Evolutionary conservation across 2,888 invertebrate species (phyloP).

Genomic region (Lampropteryx suffumata): DNA sequence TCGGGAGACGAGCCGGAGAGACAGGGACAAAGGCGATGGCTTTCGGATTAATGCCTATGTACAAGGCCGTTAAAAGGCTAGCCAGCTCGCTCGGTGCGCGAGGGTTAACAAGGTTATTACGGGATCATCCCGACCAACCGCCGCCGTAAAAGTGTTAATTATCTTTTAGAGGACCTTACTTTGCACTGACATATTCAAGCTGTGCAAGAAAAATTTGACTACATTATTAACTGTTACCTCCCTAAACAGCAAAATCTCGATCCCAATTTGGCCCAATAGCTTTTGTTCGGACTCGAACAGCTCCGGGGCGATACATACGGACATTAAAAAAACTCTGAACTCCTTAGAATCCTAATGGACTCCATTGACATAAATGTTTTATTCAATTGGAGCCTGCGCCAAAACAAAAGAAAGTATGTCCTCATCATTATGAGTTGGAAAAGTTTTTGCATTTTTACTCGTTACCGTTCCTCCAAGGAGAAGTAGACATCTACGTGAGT

Average conservation of each 20-base stretch:
- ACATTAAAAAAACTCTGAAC: conserved; percentile 62
- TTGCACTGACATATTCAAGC: conserved; percentile 51
- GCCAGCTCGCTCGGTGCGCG: conserved; percentile 72
- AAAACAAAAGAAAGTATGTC: conserved; percentile 76
- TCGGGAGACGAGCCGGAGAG: conserved; percentile 49
- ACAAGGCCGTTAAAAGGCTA: conserved; percentile 81
- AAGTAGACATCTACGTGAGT: conserved; percentile 52
- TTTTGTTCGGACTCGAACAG: conserved; percentile 43
- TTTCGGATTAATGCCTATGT: conserved; percentile 82
- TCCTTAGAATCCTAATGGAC: conserved; percentile 72
- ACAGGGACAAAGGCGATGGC: conserved; percentile 77
- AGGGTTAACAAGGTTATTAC: conserved; percentile 83
- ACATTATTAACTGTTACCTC: conserved; percentile 15
- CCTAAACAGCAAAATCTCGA: conserved; percentile 24
- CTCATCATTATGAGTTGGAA: conserved; percentile 72
- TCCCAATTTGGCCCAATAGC: conserved; percentile 32
- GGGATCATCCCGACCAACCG: conserved; percentile 80
- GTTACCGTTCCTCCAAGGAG: conserved; percentile 54
- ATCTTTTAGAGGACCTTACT: conserved; percentile 73
- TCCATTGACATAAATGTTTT: conserved; percentile 81
- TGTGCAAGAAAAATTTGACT: conserved; percentile 41
- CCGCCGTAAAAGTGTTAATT: conserved; percentile 81
- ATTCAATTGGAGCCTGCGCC: conserved; percentile 74
- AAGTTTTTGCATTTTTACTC: conserved; percentile 75
- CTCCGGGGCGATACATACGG: conserved; percentile 47